A percentile compares a stretch with the other conserved stretches of the same genome.
phyloP scores from a whole-genome alignment of 2,888 invertebrate genomes.

The Melieria picta region DNA sequence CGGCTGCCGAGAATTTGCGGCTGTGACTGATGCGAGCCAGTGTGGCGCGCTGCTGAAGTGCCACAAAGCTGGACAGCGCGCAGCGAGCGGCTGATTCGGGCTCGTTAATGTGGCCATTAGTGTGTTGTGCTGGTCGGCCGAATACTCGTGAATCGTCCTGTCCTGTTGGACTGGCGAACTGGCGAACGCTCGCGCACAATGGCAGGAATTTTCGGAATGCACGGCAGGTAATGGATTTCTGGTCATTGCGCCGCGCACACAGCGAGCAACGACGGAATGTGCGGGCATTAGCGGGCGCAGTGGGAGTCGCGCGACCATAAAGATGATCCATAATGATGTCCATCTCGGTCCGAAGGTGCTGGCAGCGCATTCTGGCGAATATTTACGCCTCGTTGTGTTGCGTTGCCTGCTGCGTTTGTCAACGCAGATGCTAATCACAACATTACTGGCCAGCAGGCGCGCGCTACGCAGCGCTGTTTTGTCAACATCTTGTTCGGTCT shows the following conservation, averaged over 20 bases:
- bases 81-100: slow-evolving; percentile 20
- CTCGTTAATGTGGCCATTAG: slow-evolving; percentile 60
- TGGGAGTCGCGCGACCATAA: slow-evolving; percentile 61
- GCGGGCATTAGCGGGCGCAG: slow-evolving; percentile 63
- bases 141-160: slow-evolving; percentile 61
- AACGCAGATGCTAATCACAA: slow-evolving; percentile 65
- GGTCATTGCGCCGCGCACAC: slow-evolving; percentile 36
- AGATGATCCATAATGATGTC: slow-evolving; percentile 65
- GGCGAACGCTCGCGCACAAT: slow-evolving; percentile 28
- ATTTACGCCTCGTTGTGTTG: slow-evolving; percentile 38
- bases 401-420: slow-evolving; percentile 61
- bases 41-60: neutral
- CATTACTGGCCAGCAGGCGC: slow-evolving; percentile 54
- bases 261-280: slow-evolving; percentile 45
- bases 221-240: slow-evolving; percentile 54
- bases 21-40: slow-evolving; percentile 28
- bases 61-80: slow-evolving; percentile 13
- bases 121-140: slow-evolving; percentile 54
- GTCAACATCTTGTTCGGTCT: slow-evolving; percentile 41
- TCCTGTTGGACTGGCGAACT: slow-evolving; percentile 39
- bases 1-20: neutral
- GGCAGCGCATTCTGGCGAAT: slow-evolving; percentile 9
- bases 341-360: slow-evolving; percentile 38
- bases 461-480: slow-evolving; percentile 52
- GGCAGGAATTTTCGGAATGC: slow-evolving; percentile 60